Evolutionary conservation across 2,113 vertebrate species (phyloP), one percentile per base, ranked within the genome.

Genomic region (Callaeas wilsoni): DNA sequence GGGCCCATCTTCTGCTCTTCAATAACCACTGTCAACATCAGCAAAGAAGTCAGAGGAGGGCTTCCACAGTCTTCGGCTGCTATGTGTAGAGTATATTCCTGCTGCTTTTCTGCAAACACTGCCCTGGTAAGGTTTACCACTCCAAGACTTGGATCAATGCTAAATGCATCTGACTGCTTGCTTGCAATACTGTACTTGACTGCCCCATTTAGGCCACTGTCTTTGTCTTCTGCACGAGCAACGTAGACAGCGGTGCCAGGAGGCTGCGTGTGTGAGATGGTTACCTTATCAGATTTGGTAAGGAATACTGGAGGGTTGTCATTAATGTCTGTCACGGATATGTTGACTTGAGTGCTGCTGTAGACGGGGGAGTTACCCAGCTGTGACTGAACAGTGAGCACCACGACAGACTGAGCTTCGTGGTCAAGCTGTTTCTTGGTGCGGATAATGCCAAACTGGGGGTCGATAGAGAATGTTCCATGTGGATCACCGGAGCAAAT

Each of bases 401-500:
- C 79, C 21, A 95, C 96, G 57, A 90, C 87, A 2, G 98, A 95
- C 86, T 98, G 98, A 3, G 95, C 87, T 93, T 99, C 99, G 3
- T 98, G 98, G 87, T 99, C 99, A 91, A 99, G 97, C 5, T 94
- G 82, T 35, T 96, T 97, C 90, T 67, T 93, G 57, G 96, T 99
- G 88, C 76, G 97, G 89, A 99, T 98, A 77, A 98, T 91, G 80
- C 99, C 99, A 46, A 98, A 98, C 71, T 97, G 97, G 0, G 98
- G 96, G 71, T 99, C 98, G 29, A 99, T 93, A 7, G 95, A 97
- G 96, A 99, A 99, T 78, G 92, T 98, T 56, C 97, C 97, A 37
- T 97, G 97, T 19, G 98, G 98, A 92, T 99, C 97, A 23, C 99
- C 99, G 1, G 99, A 99, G 20, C 98, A 99, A 93, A 99, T 99